Base-by-base conservation (phyloP, 2,797 vertebrate genomes). In the Sebastes matsubarae region DNA sequence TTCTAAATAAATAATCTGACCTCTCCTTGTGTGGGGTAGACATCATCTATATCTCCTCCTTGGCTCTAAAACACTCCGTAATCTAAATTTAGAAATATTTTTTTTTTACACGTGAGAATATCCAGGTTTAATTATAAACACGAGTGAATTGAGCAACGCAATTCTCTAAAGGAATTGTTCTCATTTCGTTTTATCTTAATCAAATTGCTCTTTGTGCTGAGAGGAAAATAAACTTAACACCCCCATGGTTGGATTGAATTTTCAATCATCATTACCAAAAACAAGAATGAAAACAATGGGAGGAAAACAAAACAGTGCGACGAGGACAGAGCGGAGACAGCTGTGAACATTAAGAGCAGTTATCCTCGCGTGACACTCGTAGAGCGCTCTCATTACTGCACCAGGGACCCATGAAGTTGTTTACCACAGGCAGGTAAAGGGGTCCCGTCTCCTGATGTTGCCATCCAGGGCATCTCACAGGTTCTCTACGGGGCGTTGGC, bases 241-340 rank as follows among this genome's bases (percentile, higher is more conserved):
- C 30, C 42, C 59, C 36, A 54, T 20, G 16, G 16, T 61, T 61
- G 55, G 59, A 69, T 46, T 77, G 61, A 64, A 61, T 72, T 71
- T 76, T 79, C 78, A 54, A 72, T 84, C 70, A 77, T 54, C 73
- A 67, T 18, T 36, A 55, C 58, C 66, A 25, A 36, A 32, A 75
- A 6, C 14, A 73, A 52, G 20, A 52, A 60, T 32, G 30, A 50
- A 79, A 63, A 76, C 25, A 77, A 52, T 65, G 36, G n/a, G 20
- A 73, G 80, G 30, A 76, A 72, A 71, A 68, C 5, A 63, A 83
- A 77, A 61, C 32, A 60, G 42, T 11, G 13, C 27, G 25, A 24
- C 2, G 4, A 18, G 13, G 46, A 67, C 27, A 7, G 63, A 60
- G 4, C 4, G 1, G 16, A 1, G 29, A 68, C 67, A 79, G 68